These are phyloP conservation scores for Ceyx melanurus DNA, from an alignment of 2,113 vertebrate species.

Conservation along the genomic window DNA sequence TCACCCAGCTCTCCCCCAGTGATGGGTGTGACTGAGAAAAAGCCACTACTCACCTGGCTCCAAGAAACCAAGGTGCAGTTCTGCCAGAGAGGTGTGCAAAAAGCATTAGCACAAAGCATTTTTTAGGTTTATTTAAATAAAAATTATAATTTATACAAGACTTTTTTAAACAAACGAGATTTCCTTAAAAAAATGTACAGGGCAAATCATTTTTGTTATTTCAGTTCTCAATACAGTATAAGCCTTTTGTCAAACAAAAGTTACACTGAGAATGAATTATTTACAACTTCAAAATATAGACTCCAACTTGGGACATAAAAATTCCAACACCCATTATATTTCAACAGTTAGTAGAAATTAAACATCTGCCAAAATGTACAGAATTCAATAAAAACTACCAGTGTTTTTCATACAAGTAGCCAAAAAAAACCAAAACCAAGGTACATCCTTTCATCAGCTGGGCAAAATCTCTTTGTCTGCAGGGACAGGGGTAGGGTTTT, in stretches of 20 bases:
- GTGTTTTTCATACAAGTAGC: slow-evolving; percentile 59
- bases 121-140: slow-evolving; percentile 82
- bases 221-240: slow-evolving; percentile 71
- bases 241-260: slow-evolving; percentile 70
- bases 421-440: slow-evolving; percentile 44
- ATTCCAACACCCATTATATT: slow-evolving; percentile 70
- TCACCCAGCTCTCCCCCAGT: fast-evolving
- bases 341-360: slow-evolving; percentile 70
- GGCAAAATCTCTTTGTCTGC: slow-evolving; percentile 16
- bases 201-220: slow-evolving; percentile 62
- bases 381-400: slow-evolving; percentile 61
- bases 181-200: slow-evolving; percentile 80
- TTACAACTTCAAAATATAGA: slow-evolving; percentile 78
- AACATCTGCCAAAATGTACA: slow-evolving; percentile 68
- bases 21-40: not conserved
- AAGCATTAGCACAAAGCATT: slow-evolving; percentile 69
- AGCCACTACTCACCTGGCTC: fast-evolving
- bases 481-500: slow-evolving; percentile 9
- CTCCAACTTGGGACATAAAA: slow-evolving; percentile 74
- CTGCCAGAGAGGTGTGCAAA: not conserved
- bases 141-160: slow-evolving; percentile 86
- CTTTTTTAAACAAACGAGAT: slow-evolving; percentile 80
- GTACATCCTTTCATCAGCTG: slow-evolving; percentile 22
- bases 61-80: not conserved
- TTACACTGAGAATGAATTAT: slow-evolving; percentile 67